Base-by-base conservation (phyloP, 2,888 invertebrate genomes). In the Cistogaster globosa region DNA sequence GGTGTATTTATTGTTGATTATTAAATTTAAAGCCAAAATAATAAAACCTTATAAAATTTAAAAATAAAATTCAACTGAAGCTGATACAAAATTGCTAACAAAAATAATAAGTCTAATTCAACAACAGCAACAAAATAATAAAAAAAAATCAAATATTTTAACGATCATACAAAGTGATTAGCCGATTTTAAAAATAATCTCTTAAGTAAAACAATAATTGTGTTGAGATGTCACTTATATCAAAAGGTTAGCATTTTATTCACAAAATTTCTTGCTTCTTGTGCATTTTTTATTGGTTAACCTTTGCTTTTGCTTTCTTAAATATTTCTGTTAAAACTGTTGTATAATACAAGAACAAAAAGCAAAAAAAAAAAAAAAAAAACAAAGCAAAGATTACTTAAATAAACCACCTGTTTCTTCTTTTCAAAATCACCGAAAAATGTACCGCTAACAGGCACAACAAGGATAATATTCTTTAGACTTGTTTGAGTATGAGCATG, bases 361-460 rank as follows among this genome's bases (percentile, higher is more conserved):
- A 65, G 6, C 6, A 32, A 32, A 32, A 32, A 6, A 32, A 32
- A 4, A 32, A 32, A 32, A 32, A 32, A 32, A 32, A 32, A 5
- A 32, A 32, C 0, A 32, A 32, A 32, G 26, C 26, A 26, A 26
- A 26, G 26, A 68, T 8, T 42, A 36, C 16, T 63, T 26, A 5
- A 45, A 62, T 36, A 62, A 76, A 77, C 57, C 71, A 84, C 76
- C 67, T 84, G 81, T 80, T 84, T 36, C 62, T 62, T 78, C n/a
- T n/a, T 67, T 80, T 51, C 48, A 65, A 82, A 85, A 82, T 82
- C 82, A 79, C 82, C 82, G 82, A 82, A 85, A 67, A 82, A 79
- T 85, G 78, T 85, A 85, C 85, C 85, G 85, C 85, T 85, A 85
- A 85, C 78, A 85, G 85, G 78, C 85, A 85, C 71, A 60, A 79